Base-by-base conservation (phyloP, 2,888 invertebrate genomes). In the Brenthis daphne region DNA sequence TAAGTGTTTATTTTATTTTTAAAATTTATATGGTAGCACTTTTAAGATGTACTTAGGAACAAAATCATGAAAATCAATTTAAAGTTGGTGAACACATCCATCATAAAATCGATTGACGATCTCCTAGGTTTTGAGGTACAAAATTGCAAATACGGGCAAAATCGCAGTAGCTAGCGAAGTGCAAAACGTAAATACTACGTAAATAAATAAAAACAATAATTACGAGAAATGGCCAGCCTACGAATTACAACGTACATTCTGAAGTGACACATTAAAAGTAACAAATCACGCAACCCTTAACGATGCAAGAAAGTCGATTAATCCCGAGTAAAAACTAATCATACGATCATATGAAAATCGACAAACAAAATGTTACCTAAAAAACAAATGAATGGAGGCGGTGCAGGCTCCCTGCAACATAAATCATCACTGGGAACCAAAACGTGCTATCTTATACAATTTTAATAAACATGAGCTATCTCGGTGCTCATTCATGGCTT, bases 341-440 rank as follows among this genome's bases (percentile, higher is more conserved):
- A 91, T 33, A n/a, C 88, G 85, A 82, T 85, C 88, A 90, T 89
- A 82, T 80, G 78, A 83, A 87, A 86, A 86, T 82, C 80, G 82
- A 85, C 77, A 81, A 86, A 86, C 81, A 85, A 85, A 85, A 85
- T 80, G 68, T 64, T 68, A 71, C 70, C 77, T 83, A 87, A 89
- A 90, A 90, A 90, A 90, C 88, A 90, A 90, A 91, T 91, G 91
- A 90, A 90, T 89, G 91, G 82, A 86, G 86, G 86, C 85, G 89
- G 86, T 77, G 79, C 79, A 82, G 81, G 85, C 86, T 85, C 86
- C 80, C 78, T 77, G 77, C 77, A 76, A 80, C 87, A 91, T 92
- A 92, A 92, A 92, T 92, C 91, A 92, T 85, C 77, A 71, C 73
- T 70, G 81, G 87, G 84, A 82, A 83, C 83, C 79, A 80, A 29